These are phyloP conservation scores for Ivindomyrus marchei DNA, from an alignment of 2,113 vertebrate species.

Conservation along the genomic window DNA sequence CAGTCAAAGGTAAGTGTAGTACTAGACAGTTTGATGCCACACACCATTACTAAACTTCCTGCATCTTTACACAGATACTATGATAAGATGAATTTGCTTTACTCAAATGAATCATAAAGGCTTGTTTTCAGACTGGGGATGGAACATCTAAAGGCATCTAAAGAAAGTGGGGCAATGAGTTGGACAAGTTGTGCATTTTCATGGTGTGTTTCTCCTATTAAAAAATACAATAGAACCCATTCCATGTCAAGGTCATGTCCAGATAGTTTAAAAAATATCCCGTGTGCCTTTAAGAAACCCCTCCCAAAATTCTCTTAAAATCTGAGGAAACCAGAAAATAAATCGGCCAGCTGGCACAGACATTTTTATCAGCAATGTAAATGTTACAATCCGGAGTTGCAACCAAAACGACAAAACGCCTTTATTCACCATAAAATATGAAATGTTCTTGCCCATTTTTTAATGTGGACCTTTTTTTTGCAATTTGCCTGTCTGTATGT, in stretches of 20 bases:
- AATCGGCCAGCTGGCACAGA: background rate
- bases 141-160: background rate
- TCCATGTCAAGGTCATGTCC: background rate
- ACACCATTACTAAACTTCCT: background rate
- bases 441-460: background rate
- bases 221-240: background rate
- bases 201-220: background rate
- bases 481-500: background rate
- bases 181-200: background rate
- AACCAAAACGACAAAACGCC: background rate
- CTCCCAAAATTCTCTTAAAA: background rate
- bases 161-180: background rate
- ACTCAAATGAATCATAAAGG: background rate
- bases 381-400: background rate
- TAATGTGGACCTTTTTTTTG: background rate
- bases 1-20: background rate
- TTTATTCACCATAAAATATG: background rate
- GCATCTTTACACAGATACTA: background rate
- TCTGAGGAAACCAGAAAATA: background rate
- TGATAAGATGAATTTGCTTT: background rate
- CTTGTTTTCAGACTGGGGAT: background rate
- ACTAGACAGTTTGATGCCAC: background rate
- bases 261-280: background rate
- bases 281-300: background rate
- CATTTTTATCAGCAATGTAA: background rate